phyloP scores from a whole-genome alignment of 2,113 vertebrate genomes.

The Rallus limicola region DNA sequence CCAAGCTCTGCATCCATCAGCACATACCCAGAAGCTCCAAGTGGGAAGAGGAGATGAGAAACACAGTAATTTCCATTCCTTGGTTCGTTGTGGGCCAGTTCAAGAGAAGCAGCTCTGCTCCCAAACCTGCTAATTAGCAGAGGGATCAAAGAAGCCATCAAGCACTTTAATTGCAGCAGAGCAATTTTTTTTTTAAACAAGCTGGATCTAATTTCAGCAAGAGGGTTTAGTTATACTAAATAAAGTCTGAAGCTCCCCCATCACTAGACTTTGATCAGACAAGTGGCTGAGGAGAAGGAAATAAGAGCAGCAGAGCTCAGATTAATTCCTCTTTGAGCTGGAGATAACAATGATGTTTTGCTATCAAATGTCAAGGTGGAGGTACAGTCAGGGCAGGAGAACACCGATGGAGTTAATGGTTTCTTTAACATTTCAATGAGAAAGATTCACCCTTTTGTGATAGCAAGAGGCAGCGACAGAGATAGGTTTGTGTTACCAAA shows the following conservation, averaged over 20 bases:
- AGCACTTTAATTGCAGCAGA: neutral
- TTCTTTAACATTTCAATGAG: neutral
- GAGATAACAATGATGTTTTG: neutral
- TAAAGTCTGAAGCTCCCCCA: neutral
- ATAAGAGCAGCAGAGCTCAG: neutral
- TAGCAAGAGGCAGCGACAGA: neutral
- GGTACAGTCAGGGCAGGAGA: neutral
- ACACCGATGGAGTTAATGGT: neutral
- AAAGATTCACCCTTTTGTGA: neutral
- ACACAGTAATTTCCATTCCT: neutral
- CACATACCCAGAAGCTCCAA: neutral
- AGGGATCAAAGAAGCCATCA: neutral
- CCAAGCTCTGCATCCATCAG: neutral
- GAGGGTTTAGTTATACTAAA: neutral
- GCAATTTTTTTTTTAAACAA: neutral
- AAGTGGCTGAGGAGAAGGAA: neutral
- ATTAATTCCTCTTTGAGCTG: neutral
- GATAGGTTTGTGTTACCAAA: neutral
- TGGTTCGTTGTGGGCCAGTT: neutral
- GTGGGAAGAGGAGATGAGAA: neutral
- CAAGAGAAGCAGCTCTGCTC: neutral
- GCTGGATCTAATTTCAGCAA: neutral
- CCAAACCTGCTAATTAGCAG: conserved; percentile 24
- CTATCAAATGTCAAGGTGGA: neutral
- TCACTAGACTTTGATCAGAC: neutral